Percentiles rank a stretch among this genome's conserved stretches.
Evolutionary conservation across 2,888 invertebrate species (phyloP).

Genomic region (Melanotus villosus): DNA sequence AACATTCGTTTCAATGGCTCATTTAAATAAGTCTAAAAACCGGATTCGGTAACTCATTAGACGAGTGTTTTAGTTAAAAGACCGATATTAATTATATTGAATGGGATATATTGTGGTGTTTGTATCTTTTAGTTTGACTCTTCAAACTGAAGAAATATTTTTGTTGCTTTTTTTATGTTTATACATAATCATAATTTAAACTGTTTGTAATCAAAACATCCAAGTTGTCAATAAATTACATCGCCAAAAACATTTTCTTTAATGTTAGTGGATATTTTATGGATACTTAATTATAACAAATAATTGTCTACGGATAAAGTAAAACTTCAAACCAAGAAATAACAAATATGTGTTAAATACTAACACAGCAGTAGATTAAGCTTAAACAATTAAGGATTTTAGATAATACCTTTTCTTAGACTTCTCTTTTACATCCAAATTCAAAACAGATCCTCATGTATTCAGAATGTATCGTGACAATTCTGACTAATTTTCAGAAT

Average conservation of each 20-base stretch:
- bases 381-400: too few species aligned
- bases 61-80: conserved; percentile 55
- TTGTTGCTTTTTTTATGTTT: neutral
- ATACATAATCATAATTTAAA: neutral
- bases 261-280: neutral
- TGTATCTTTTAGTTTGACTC: neutral
- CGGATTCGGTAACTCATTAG: conserved; percentile 59
- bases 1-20: conserved; percentile 57
- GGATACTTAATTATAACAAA: neutral
- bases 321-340: too few species aligned
- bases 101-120: conserved; percentile 49
- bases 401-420: too few species aligned
- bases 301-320: too few species aligned
- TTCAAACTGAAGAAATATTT: neutral
- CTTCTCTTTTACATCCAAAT: too few species aligned
- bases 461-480: too few species aligned
- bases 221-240: neutral
- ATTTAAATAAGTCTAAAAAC: conserved; percentile 59
- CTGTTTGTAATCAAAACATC: neutral
- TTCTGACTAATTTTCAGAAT: too few species aligned
- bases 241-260: neutral
- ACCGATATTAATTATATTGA: conserved; percentile 57
- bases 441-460: too few species aligned
- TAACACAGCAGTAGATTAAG: too few species aligned
- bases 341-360: too few species aligned